phyloP scores from a whole-genome alignment of 2,888 invertebrate genomes.

The Noctua janthe region DNA sequence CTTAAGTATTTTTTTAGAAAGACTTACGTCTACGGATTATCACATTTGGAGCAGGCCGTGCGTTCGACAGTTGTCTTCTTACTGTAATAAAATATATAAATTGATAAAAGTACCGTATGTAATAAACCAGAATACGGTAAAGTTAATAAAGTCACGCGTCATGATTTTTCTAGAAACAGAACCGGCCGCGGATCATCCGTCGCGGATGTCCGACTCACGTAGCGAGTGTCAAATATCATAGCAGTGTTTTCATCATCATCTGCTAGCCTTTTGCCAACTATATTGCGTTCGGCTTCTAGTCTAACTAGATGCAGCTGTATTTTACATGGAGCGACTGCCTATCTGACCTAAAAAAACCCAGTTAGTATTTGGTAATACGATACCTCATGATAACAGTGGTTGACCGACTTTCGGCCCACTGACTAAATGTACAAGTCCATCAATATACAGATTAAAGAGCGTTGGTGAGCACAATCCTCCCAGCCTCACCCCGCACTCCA shows the following conservation, averaged over 20 bases:
- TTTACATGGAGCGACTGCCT: not conserved
- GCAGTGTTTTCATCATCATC: not conserved
- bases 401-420: not conserved
- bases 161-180: not conserved
- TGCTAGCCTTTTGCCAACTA: not conserved
- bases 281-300: no score
- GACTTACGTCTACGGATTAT: conserved; percentile 79
- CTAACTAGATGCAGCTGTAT: not conserved
- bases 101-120: not conserved
- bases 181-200: no score
- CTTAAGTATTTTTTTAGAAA: not conserved
- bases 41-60: conserved; percentile 77
- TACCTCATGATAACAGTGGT: not conserved
- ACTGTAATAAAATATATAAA: conserved; percentile 45
- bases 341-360: not conserved
- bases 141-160: not conserved
- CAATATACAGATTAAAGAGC: no score
- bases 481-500: no score
- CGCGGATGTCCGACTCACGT: not conserved
- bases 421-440: not conserved
- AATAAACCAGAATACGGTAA: not conserved
- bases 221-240: not conserved
- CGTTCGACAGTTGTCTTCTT: conserved; percentile 50
- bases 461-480: no score
- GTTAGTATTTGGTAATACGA: not conserved